phyloP scores from a whole-genome alignment of 2,888 invertebrate species.

The Netelia inedita region DNA sequence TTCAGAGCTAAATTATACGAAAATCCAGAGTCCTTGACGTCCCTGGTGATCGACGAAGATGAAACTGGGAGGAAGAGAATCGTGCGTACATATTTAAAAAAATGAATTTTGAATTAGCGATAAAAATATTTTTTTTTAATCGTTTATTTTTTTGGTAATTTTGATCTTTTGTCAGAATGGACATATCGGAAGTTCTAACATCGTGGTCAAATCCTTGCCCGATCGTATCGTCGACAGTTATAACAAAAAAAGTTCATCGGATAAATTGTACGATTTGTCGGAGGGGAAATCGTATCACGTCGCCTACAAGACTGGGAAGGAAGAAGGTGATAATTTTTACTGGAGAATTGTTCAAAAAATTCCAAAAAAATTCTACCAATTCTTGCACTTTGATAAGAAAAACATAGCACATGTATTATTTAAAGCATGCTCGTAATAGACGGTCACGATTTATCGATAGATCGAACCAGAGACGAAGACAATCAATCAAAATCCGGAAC shows the following conservation, averaged over 20 bases:
- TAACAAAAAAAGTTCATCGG: not conserved
- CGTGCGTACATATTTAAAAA: not conserved
- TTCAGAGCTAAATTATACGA: not conserved
- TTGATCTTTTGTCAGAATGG: not conserved
- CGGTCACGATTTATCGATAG: too few relatives aligned
- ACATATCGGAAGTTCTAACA: not conserved
- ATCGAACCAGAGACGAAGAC: too few relatives aligned
- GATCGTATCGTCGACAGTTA: not conserved
- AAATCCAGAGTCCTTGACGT: not conserved
- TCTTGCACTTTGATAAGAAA: too few relatives aligned
- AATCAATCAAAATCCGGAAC: too few relatives aligned
- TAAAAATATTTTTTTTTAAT: not conserved
- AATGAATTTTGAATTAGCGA: not conserved
- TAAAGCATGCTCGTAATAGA: too few relatives aligned
- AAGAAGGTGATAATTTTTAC: not conserved
- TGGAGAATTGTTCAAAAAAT: too few relatives aligned
- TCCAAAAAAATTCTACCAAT: too few relatives aligned
- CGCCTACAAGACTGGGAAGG: not conserved
- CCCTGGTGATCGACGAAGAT: not conserved
- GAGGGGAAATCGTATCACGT: not conserved
- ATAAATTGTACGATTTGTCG: not conserved
- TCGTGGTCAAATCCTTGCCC: not conserved
- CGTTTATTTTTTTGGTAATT: not conserved
- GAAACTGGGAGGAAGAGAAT: not conserved
- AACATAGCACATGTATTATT: too few relatives aligned